Evolutionary conservation across 2,888 invertebrate genomes (phyloP), one percentile per base, ranked within the genome.

Genomic region (Pycnomerus fuliginosus): DNA sequence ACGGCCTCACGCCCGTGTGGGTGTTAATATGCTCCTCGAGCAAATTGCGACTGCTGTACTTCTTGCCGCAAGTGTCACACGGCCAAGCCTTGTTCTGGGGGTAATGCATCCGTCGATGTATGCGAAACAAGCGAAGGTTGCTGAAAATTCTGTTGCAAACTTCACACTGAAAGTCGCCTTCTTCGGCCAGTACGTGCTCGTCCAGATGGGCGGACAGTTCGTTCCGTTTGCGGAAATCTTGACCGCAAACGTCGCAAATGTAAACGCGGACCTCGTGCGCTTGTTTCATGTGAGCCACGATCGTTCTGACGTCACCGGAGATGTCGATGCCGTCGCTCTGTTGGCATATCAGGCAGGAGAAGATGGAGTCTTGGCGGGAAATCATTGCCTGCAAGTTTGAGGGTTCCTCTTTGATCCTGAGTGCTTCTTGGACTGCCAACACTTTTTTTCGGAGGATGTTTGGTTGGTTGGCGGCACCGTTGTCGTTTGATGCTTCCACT

Each of bases 11-110:
- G 0, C 87, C 87, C 0, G 80, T 80, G 64, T 87, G 88, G 4
- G 78, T 76, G 68, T 86, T 85, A 57, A 79, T 78, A 56, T 88
- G 89, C 52, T 87, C 87, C n/a, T 79, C 78, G 3, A 89, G 72
- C 23, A 86, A 68, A 59, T 83, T 82, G 35, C 80, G 79, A 0
- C 86, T 85, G 52, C 82, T 78, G 69, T 82, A 88, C 60, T 77
- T 76, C 63, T 84, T 85, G 1, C 79, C 78, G 64, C 89, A 88
- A 0, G 76, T 70, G 0, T 73, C 72, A 60, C 88, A 88, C 11
- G 77, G 73, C 76, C 83, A 83, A 1, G 80, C 72, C 56, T 83
- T 83, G 1, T 74, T 72, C 59, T 78, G 77, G 0, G 78, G 79
- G 62, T 79, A 78, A 61, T 83, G 83, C 71, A 80, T 76, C n/a